These are phyloP conservation scores for Trisateles emortualis DNA, from an alignment of 2,888 invertebrate genomes.

Conservation along the genomic window DNA sequence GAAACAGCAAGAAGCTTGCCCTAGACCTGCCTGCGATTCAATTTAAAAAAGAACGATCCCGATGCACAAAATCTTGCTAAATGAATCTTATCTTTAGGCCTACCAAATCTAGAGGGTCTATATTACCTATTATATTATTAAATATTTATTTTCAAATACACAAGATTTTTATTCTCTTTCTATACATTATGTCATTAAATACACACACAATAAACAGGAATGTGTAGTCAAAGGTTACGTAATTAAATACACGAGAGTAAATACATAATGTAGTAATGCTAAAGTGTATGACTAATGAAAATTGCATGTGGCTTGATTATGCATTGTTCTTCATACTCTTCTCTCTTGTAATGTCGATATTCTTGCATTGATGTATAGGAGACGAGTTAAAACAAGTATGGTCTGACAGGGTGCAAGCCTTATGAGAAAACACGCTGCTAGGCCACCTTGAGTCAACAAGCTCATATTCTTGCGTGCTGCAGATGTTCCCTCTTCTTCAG, in stretches of 20 bases:
- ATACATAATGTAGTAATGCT: background rate
- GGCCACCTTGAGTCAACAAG: conserved; percentile 85
- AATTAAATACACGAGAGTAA: background rate
- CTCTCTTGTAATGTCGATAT: conserved; percentile 8
- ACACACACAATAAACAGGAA: background rate
- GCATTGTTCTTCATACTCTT: conserved; percentile 18
- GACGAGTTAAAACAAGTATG: conserved; percentile 85
- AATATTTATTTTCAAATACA: too few species aligned
- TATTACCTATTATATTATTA: too few species aligned
- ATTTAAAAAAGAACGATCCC: too few species aligned
- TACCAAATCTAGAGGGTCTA: too few species aligned
- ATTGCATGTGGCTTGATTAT: background rate
- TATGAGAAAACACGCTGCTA: conserved; percentile 86
- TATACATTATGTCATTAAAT: too few species aligned
- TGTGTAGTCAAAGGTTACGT: background rate
- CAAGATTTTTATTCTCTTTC: too few species aligned
- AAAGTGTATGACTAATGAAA: background rate
- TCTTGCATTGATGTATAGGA: conserved; percentile 45
- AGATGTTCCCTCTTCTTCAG: conserved; percentile 6
- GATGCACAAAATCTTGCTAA: too few species aligned
- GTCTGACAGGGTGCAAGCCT: conserved; percentile 88
- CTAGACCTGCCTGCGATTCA: too few species aligned
- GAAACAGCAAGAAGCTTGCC: too few species aligned
- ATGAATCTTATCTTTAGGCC: too few species aligned
- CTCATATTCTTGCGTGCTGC: conserved; percentile 45